Conservation (phyloP, 2,797 vertebrate species). For the Cygnus olor region DNA sequence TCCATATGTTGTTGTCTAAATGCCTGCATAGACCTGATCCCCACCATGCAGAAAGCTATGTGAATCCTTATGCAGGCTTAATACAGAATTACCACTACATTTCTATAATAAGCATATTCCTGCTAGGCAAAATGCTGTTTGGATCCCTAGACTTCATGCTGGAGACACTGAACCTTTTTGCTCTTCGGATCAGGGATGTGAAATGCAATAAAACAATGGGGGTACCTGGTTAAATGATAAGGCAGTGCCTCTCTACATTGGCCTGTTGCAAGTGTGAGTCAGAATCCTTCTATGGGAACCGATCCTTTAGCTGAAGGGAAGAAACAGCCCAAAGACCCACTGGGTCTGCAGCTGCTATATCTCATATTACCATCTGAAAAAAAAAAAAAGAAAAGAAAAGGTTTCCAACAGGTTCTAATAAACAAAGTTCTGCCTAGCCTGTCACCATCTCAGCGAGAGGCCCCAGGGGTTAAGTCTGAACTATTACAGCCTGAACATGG, state of each 20-base stretch:
- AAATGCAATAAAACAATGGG: not conserved
- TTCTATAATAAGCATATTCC: not conserved
- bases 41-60: not conserved
- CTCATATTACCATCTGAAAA: not conserved
- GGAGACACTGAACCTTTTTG: not conserved
- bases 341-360: not conserved
- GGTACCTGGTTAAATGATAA: not conserved
- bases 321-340: not conserved
- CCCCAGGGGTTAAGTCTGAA: not conserved
- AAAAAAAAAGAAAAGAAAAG: not conserved
- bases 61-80: not conserved
- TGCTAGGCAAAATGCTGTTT: not conserved
- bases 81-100: not conserved
- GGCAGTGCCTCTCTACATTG: not conserved
- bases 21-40: not conserved
- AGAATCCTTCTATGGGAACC: not conserved
- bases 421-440: constrained; percentile 8
- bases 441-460: not conserved
- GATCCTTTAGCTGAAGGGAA: not conserved
- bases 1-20: not conserved
- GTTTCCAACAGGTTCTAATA: not conserved
- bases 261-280: not conserved
- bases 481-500: not conserved
- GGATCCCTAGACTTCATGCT: not conserved
- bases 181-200: not conserved